These are phyloP conservation scores for Entelurus aequoreus DNA, from an alignment of 2,113 vertebrate genomes.

Conservation along the genomic window DNA sequence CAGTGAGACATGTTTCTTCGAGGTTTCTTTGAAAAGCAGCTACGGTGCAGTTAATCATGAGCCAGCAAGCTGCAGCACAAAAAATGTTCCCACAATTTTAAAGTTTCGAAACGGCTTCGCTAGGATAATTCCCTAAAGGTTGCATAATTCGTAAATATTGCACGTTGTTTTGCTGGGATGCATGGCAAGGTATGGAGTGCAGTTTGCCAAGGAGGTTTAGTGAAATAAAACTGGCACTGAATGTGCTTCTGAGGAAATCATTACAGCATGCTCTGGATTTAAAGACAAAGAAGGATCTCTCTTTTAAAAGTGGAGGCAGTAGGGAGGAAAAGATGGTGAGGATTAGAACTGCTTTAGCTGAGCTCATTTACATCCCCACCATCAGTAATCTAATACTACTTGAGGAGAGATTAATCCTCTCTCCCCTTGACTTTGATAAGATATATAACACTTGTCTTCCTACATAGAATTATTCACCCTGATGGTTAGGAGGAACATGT, in stretches of 20 bases:
- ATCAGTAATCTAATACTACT: slow-evolving; percentile 66
- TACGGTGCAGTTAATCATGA: slow-evolving; percentile 24
- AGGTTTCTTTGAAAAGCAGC: slow-evolving; percentile 24
- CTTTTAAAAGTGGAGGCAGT: slow-evolving; percentile 40
- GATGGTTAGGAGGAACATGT: slow-evolving; percentile 44
- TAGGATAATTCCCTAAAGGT: slow-evolving; percentile 21
- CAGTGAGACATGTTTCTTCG: slow-evolving; percentile 4
- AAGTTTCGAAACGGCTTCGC: slow-evolving; percentile 21
- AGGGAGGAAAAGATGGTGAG: slow-evolving; percentile 42
- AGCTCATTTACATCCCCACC: slow-evolving; percentile 67
- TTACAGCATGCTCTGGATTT: slow-evolving; percentile 45
- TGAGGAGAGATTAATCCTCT: slow-evolving; percentile 64
- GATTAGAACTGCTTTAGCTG: slow-evolving; percentile 62
- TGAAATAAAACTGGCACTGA: slow-evolving; percentile 31
- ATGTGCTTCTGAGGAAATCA: slow-evolving; percentile 43
- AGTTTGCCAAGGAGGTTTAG: slow-evolving; percentile 29
- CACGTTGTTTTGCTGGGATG: slow-evolving; percentile 15
- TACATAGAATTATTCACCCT: slow-evolving; percentile 59
- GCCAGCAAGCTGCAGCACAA: slow-evolving; percentile 15
- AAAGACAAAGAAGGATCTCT: slow-evolving; percentile 25
- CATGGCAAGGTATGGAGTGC: slow-evolving; percentile 17
- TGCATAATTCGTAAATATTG: slow-evolving; percentile 13
- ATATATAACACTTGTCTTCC: slow-evolving; percentile 67
- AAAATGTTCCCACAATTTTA: slow-evolving; percentile 20
- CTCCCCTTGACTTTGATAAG: slow-evolving; percentile 66